Percentiles rank a stretch among this genome's conserved stretches.
phyloP scores from a whole-genome alignment of 2,888 invertebrate genomes.

The Eubasilissa splendida region DNA sequence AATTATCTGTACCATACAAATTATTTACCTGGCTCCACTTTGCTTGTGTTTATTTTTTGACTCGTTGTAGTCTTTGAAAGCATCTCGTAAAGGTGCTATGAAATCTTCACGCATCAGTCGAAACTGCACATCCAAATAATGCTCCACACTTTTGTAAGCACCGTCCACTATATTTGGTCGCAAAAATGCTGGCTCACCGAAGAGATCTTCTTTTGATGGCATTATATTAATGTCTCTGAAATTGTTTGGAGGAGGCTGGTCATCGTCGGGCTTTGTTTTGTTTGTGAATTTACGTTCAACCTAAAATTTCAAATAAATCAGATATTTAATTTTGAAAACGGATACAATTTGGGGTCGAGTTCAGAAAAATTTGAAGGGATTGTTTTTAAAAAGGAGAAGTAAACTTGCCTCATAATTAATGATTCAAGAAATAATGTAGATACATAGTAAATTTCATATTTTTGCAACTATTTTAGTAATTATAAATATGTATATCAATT shows the following conservation, averaged over 20 bases:
- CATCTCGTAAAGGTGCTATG: slow-evolving; percentile 80
- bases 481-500: too few relatives aligned
- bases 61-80: slow-evolving; percentile 71
- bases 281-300: too few relatives aligned
- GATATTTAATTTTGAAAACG: too few relatives aligned
- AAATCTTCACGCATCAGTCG: slow-evolving; percentile 86
- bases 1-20: background rate
- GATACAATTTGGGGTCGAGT: too few relatives aligned
- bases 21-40: slow-evolving; percentile 30
- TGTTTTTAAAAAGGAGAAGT: background rate
- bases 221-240: slow-evolving; percentile 47
- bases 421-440: too few relatives aligned
- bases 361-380: too few relatives aligned
- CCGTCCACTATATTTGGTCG: slow-evolving; percentile 76
- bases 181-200: slow-evolving; percentile 63
- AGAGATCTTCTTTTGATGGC: slow-evolving; percentile 59
- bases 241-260: slow-evolving; percentile 42
- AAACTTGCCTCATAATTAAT: background rate
- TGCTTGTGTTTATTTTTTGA: slow-evolving; percentile 17
- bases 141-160: slow-evolving; percentile 75
- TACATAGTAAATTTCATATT: too few relatives aligned
- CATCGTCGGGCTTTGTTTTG: background rate
- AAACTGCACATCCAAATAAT: slow-evolving; percentile 88
- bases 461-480: too few relatives aligned
- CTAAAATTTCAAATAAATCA: background rate